A percentile compares a stretch with the other conserved stretches of the same genome.
Evolutionary conservation across 2,888 invertebrate species (phyloP).

Genomic region (Ornithoptera alexandrae): DNA sequence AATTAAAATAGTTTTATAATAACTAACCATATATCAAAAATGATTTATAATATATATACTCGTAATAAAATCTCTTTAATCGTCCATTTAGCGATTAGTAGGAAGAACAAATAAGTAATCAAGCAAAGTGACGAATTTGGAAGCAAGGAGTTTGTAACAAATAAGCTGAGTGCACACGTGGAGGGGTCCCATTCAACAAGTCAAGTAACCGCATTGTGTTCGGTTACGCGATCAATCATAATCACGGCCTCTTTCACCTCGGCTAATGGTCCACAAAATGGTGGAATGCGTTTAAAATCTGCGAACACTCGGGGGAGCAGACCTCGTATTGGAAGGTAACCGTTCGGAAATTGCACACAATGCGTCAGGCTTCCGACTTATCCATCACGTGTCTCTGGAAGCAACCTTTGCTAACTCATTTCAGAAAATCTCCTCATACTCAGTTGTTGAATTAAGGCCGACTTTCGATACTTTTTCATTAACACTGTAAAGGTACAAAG

Average conservation of each 20-base stretch:
- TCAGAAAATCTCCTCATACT: constrained; percentile 32
- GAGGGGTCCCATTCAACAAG: constrained; percentile 71
- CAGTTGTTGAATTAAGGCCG: not conserved
- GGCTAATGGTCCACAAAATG: constrained; percentile 78
- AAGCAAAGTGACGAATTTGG: constrained; percentile 42
- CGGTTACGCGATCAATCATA: constrained; percentile 72
- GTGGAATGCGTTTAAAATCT: constrained; percentile 76
- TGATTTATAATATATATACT: not conserved
- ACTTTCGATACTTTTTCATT: not conserved
- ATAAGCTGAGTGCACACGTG: constrained; percentile 64
- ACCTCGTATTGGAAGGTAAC: constrained; percentile 70
- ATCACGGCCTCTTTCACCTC: constrained; percentile 76
- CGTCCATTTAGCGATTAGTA: not conserved
- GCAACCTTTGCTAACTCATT: constrained; percentile 33
- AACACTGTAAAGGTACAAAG: not conserved
- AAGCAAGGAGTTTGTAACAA: constrained; percentile 50
- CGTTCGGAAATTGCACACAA: constrained; percentile 72
- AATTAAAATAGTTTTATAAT: no score
- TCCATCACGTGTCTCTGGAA: constrained; percentile 67
- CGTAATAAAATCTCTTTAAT: not conserved
- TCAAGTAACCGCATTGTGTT: constrained; percentile 64
- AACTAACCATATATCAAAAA: not conserved
- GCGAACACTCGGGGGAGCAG: constrained; percentile 55
- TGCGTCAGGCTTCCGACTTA: constrained; percentile 56
- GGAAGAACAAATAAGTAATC: constrained; percentile 36